Conservation (phyloP, 2,113 vertebrate species). For the Oxygymnocypris stewartii region DNA sequence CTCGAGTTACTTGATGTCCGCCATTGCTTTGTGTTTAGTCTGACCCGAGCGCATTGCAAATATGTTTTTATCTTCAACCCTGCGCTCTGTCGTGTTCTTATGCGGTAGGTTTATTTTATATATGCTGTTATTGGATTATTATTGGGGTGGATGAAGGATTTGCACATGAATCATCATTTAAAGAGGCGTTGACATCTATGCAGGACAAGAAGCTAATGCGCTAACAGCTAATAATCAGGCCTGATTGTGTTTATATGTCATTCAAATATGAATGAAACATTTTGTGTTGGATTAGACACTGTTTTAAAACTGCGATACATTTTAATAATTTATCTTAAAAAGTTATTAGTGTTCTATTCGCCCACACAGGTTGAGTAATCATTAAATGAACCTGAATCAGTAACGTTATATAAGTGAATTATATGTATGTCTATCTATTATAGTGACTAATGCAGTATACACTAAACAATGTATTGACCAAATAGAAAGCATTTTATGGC, state of each 20-base stretch:
- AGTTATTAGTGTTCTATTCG: not conserved
- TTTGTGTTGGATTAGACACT: not conserved
- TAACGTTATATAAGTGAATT: not conserved
- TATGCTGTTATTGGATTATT: not conserved
- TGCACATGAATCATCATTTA: not conserved
- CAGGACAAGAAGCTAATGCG: constrained; percentile 67
- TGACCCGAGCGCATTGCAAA: constrained; percentile 46
- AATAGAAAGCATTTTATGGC: not conserved
- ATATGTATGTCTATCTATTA: not conserved
- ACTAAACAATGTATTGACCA: not conserved
- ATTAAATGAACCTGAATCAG: not conserved
- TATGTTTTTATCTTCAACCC: constrained; percentile 71
- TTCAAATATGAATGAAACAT: not conserved
- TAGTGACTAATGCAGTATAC: not conserved
- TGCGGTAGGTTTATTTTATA: constrained; percentile 62
- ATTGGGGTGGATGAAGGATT: not conserved
- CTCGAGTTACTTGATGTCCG: constrained; percentile 51
- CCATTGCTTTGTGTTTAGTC: constrained; percentile 44
- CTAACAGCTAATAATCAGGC: constrained; percentile 17
- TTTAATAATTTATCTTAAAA: too few relatives aligned
- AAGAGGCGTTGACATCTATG: constrained; percentile 62
- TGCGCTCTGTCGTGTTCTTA: constrained; percentile 71
- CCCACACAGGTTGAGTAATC: not conserved
- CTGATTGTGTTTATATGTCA: not conserved
- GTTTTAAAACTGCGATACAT: not conserved